Evolutionary conservation across 37 sponge, comb jelly and placozoan species (phyloP), one percentile per base, ranked within the genome.

Genomic region (Corticium candelabrum): DNA sequence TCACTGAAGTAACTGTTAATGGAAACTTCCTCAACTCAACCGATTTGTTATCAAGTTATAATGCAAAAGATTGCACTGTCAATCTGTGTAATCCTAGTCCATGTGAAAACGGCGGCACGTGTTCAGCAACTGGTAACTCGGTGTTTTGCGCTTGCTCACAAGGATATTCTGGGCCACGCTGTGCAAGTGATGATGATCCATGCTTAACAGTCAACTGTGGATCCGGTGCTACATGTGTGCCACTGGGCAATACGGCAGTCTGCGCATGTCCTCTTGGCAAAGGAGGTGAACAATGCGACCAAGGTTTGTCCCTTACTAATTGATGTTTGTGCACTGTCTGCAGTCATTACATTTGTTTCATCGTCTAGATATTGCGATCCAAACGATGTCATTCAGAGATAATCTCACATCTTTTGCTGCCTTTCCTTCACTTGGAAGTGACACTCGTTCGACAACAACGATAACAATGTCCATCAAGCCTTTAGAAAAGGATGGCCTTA

Each of bases 241-340:
- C 15, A 27, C 21, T 50, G 15, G 62, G 62, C 62, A 21, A 50
- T 27, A 50, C 62, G 15, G 62, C 62, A 11, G 62, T 27, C 15
- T 50, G 62, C 62, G 62, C 21, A 21, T 50, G 62, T 50, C 62
- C 62, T 50, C 62, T 50, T 21, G 62, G 62, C 62, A 50, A 50
- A 50, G 62, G 62, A 11, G 21, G 62, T 21, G 62, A 50, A 11
- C 15, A 50, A 27, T 50, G 62, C 62, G 11, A 11, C n/a, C n/a
- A n/a, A n/a, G n/a, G n/a, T n/a, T n/a, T n/a, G n/a, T n/a, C n/a
- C n/a, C n/a, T n/a, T n/a, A n/a, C n/a, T n/a, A n/a, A n/a, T n/a
- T n/a, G n/a, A n/a, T n/a, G n/a, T n/a, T n/a, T n/a, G n/a, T n/a
- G n/a, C n/a, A n/a, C n/a, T n/a, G n/a, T n/a, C n/a, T n/a, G n/a